Evolutionary conservation across 2,113 vertebrate species (phyloP).

Genomic region (Variabilichromis moorii): DNA sequence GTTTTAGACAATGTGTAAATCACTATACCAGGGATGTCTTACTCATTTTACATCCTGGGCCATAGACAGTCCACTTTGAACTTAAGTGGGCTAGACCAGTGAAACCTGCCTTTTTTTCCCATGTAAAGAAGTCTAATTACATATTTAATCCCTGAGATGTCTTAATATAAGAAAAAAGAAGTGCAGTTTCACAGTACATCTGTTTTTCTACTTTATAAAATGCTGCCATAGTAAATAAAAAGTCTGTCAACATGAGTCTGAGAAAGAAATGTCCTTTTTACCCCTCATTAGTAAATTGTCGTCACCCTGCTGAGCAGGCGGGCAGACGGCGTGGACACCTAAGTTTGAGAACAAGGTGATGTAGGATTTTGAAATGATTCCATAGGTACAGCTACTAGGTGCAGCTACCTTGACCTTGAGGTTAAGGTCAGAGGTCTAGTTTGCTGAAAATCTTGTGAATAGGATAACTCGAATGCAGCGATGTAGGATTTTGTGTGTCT

Average conservation of each 20-base stretch:
- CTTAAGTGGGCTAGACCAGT: not conserved
- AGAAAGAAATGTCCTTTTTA: not conserved
- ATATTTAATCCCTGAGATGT: not conserved
- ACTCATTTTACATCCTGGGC: not conserved
- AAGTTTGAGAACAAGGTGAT: not conserved
- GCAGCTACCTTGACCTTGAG: not conserved
- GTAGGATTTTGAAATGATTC: not conserved
- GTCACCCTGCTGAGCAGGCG: not conserved
- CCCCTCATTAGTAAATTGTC: not conserved
- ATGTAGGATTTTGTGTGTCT: not conserved
- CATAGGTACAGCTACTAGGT: not conserved
- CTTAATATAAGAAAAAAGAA: not conserved
- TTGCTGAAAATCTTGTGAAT: not conserved
- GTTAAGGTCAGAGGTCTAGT: not conserved
- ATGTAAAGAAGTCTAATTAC: not conserved
- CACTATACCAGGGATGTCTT: not conserved
- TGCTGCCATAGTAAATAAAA: not conserved
- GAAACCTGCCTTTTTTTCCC: not conserved
- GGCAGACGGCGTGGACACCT: not conserved
- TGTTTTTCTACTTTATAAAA: not conserved
- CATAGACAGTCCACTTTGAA: not conserved
- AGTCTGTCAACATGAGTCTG: not conserved
- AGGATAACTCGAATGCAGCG: not conserved
- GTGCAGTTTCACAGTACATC: not conserved
- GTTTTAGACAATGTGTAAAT: not conserved